Evolutionary conservation across 1,140 invertebrate species (phyloP), one percentile per base, ranked within the genome.

Genomic region (Carcinoscorpius rotundicauda): DNA sequence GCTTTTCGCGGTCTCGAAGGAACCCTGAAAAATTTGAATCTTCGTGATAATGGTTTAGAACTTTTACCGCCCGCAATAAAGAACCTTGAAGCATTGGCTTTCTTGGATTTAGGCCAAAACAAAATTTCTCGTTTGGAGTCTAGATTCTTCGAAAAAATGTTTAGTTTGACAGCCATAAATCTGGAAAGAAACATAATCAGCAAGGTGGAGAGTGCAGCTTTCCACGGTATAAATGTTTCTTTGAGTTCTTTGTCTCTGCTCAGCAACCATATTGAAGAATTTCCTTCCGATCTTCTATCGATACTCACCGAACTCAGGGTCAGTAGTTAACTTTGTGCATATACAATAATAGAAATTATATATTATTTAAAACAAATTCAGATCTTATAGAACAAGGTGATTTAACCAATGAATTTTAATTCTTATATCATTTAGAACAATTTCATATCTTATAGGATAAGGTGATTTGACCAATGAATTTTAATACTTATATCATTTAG

Each of bases 51-150:
- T 0, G 81, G 84, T 63, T 88, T 91, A 73, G 86, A 86, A 71
- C 76, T 78, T 62, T 82, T 95, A 10, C 92, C 92, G 0, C 84
- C 86, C 64, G 86, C 88, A 49, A 83, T 95, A 48, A 77, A 82
- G 59, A 87, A 86, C 4, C 78, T 96, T 4, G 83, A 79, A 61
- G 86, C 85, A 49, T 76, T 96, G 62, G 90, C 91, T 3, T 95
- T 95, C 75, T 79, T 96, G 49, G 92, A 96, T 78, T 77, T 96
- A 49, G 91, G 91, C 3, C 89, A 93, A 77, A 96, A 96, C 74
- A 85, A 87, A 71, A 84, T 96, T 51, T 79, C 84, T 68, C 29
- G 29, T 29, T 29, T 29, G 29, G 29, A 29, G 29, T 29, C 29
- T 29, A 29, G 29, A 29, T 29, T 29, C 29, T 29, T 29, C 29